These are phyloP conservation scores for Zaprionus taronus DNA, from an alignment of 1,140 invertebrate genomes.

Conservation along the genomic window DNA sequence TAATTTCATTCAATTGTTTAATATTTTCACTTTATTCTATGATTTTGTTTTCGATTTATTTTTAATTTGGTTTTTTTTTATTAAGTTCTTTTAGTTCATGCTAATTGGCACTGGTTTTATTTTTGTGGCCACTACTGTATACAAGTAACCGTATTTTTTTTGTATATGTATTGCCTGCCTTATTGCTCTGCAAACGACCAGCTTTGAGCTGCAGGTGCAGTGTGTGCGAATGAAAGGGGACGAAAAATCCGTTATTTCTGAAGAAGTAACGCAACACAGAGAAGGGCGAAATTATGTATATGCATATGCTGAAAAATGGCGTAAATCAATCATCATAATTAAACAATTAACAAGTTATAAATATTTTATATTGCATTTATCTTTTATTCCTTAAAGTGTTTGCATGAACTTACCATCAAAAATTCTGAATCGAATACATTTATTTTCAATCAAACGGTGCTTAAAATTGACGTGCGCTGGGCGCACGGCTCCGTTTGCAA, in stretches of 20 bases:
- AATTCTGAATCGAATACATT: constrained; percentile 14
- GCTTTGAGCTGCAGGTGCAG: constrained; percentile 22
- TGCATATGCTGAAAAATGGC: constrained; percentile 43
- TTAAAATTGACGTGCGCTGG: constrained; percentile 55
- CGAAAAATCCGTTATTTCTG: constrained; percentile 54
- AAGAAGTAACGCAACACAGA: constrained; percentile 36
- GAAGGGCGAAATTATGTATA: constrained; percentile 20
- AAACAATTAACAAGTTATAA: neutral
- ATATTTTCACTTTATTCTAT: constrained; percentile 13
- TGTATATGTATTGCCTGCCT: constrained; percentile 13
- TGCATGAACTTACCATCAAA: constrained; percentile 22
- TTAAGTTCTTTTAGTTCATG: constrained; percentile 15
- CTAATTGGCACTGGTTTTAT: constrained; percentile 11
- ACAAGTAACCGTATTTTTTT: constrained; percentile 52
- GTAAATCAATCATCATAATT: constrained; percentile 1
- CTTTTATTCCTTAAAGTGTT: neutral
- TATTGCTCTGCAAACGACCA: constrained; percentile 5
- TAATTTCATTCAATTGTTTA: constrained; percentile 33
- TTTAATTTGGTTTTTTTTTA: constrained; percentile 24
- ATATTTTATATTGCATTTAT: neutral
- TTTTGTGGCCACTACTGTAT: constrained; percentile 51
- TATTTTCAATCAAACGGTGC: constrained; percentile 57
- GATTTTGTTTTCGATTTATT: constrained; percentile 37
- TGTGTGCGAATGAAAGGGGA: constrained; percentile 26
- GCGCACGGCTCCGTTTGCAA: constrained; percentile 62